Evolutionary conservation across 1,140 invertebrate species (phyloP), one percentile per base, ranked within the genome.

Genomic region (Diprion similis): DNA sequence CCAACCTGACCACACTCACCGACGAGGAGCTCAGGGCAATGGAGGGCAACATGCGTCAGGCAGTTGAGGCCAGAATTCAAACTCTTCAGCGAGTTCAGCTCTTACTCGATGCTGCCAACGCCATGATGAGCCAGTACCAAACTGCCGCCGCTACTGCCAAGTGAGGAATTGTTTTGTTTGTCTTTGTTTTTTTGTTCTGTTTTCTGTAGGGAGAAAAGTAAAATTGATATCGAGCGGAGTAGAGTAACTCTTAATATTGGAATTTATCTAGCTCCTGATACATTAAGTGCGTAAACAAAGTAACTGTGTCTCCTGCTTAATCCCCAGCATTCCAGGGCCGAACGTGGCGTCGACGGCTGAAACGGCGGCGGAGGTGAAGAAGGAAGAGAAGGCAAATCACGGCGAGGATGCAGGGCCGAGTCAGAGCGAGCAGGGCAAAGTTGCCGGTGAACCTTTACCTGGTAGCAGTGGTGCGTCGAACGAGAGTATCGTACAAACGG

Each of bases 41-140:
- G 93, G 98, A 99, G 86, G 96, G 97, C 45, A 92, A 92, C 73
- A 92, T 97, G 78, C 89, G 97, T 78, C 90, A 93, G 80, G 93
- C 96, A 78, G 91, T 99, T 45, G 97, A 99, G 84, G 96, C 97
- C 8, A 90, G 98, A 73, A 93, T 99, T 71, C 92, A 92, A 77
- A 88, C 82, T 9, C 75, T 88, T 10, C 83, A 85, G 72, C 86
- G 84, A 77, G 81, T 88, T 46, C 86, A 88, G 73, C 78, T 88
- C 65, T 77, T 88, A 17, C 68, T 88, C 15, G 86, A 88, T 67
- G 87, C 86, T 66, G 87, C 86, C 8, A 87, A 82, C 72, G 82
- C 82, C 48, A 87, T 88, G 87, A 88, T 88, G 86, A 86, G 83
- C 72, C 87, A 88, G 64, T 88, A 88, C 80, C 86, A 87, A 66